A percentile compares a stretch with the other conserved stretches of the same genome.
These are phyloP conservation scores for Nephila pilipes DNA, from an alignment of 1,140 invertebrate genomes.

Conservation along the genomic window DNA sequence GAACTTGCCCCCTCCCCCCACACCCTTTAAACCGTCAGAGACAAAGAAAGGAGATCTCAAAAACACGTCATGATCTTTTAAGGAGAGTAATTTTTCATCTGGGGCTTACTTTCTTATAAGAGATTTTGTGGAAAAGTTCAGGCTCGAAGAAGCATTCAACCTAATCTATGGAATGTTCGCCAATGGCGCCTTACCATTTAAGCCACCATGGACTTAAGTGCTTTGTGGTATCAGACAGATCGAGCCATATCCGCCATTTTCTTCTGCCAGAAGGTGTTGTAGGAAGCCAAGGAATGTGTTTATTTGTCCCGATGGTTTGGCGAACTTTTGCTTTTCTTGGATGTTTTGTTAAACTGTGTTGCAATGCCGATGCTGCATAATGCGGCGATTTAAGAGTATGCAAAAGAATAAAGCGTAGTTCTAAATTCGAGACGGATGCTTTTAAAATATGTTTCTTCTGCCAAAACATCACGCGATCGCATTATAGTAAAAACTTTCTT, in stretches of 20 bases:
- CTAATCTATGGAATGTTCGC: constrained; percentile 12
- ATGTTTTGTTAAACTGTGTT: neutral
- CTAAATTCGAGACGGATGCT: no score
- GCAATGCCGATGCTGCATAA: neutral
- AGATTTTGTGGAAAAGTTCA: constrained; percentile 1
- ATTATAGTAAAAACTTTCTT: no score
- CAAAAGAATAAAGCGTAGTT: neutral
- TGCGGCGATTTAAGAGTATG: neutral
- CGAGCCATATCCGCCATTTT: neutral
- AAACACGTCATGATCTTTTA: constrained; percentile 51
- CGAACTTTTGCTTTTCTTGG: neutral
- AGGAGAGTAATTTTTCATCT: constrained; percentile 15
- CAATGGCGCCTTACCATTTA: constrained; percentile 30
- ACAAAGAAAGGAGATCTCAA: constrained; percentile 41
- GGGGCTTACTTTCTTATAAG: constrained; percentile 7
- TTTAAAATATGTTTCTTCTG: no score
- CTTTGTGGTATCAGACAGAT: neutral
- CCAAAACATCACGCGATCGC: no score
- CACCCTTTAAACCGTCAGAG: neutral
- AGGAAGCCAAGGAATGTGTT: neutral
- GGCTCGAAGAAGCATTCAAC: neutral
- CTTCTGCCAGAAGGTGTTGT: neutral
- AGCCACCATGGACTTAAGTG: neutral
- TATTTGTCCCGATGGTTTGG: neutral
- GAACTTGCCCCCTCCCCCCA: neutral